Evolutionary conservation across 1,140 invertebrate species (phyloP), one percentile per base, ranked within the genome.

Genomic region (Cotesia glomerata): DNA sequence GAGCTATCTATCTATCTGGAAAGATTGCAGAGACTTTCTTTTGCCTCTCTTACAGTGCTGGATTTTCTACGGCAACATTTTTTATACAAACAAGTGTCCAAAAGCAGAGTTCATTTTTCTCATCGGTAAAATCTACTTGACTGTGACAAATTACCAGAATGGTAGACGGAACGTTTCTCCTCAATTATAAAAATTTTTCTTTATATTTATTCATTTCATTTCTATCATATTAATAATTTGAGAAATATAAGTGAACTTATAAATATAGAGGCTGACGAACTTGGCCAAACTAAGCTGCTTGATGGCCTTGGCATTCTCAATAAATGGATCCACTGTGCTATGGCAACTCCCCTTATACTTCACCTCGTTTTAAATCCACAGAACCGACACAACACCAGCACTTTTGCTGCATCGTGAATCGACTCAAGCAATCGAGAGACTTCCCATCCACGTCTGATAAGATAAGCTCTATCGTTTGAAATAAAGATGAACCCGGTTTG

Each of bases 241-340:
- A 39, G 1, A 39, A 39, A 26, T 26, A 26, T 26, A 26, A 26
- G 26, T 26, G 1, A 26, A 26, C 2, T 26, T 66, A 59, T 65
- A 52, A 39, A 39, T 13, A 32, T 26, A 54, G 13, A 51, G 65
- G 54, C 49, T 35, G 72, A 74, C 67, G 73, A 76, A 73, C 62
- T 73, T 71, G 36, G 36, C 64, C 61, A 69, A 65, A 77, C 71
- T 65, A 11, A 45, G 8, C 39, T 45, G 39, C 45, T 52, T 59
- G 14, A 61, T 76, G 82, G 77, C 83, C 84, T 86, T 86, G 84
- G 81, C 79, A 80, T 82, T 86, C 79, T 81, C 80, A 85, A 85
- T 85, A 86, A 87, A 86, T 85, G 82, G 81, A 84, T 79, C 82
- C 81, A 82, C 83, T 86, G 85, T 87, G 78, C 79, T 77, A 14